Evolutionary conservation across 37 sponge, comb jelly and placozoan species (phyloP).

Genomic region (Halichondria panicea): DNA sequence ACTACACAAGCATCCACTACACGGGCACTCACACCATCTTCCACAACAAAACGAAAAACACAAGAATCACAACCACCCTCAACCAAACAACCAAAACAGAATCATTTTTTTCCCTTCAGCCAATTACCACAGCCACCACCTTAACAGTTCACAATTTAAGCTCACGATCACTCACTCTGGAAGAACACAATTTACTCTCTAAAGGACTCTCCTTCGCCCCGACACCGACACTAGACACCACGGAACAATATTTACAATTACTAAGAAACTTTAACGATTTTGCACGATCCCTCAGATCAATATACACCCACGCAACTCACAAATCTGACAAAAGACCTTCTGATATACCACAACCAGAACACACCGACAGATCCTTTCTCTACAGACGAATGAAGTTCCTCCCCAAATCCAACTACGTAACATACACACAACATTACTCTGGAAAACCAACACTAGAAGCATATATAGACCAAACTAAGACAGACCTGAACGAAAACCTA

Average conservation of each 20-base stretch:
- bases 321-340: neutral
- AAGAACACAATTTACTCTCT: neutral
- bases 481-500: neutral
- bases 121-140: neutral
- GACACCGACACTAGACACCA: neutral
- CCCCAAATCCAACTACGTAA: neutral
- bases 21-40: neutral
- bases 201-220: conserved; percentile 11
- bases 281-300: neutral
- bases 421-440: neutral
- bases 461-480: conserved; percentile 1
- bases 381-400: conserved; percentile 19
- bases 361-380: neutral
- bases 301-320: neutral
- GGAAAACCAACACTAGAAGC: neutral
- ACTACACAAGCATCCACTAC: neutral
- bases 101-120: conserved; percentile 22
- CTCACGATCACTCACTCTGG: neutral
- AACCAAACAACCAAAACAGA: conserved; percentile 3
- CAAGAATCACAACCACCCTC: neutral
- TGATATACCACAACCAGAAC: neutral
- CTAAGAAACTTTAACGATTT: neutral
- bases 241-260: neutral
- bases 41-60: neutral
- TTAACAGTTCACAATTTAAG: neutral